Percentiles rank a stretch among this genome's conserved stretches.
Conservation (phyloP, 92 coral and sea anemone genomes). For the Zoanthus sansibaricus region DNA sequence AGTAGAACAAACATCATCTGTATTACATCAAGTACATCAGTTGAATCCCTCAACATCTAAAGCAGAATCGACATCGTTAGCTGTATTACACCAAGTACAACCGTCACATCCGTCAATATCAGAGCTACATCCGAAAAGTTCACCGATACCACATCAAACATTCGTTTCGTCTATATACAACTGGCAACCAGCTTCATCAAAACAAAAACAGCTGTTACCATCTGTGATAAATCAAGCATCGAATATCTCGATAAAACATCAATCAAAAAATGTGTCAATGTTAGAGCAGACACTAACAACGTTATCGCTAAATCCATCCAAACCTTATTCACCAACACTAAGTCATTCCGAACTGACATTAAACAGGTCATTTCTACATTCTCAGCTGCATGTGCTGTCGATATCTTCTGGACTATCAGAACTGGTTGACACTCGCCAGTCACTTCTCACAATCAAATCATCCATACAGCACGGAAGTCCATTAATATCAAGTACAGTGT, state of each 20-base stretch:
- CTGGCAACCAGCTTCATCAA: neutral
- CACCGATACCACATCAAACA: neutral
- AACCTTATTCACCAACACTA: neutral
- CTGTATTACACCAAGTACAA: neutral
- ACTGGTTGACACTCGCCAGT: neutral
- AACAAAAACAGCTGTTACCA: neutral
- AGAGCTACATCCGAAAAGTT: neutral
- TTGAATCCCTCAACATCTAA: neutral
- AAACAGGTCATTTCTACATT: neutral
- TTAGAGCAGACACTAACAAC: neutral
- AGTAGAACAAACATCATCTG: neutral
- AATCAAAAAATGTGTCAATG: neutral
- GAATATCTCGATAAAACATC: neutral
- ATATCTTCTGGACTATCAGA: conserved; percentile 4
- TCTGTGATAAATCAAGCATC: neutral
- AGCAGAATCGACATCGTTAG: neutral
- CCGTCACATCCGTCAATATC: neutral
- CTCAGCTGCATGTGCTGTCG: neutral
- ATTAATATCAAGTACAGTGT: neutral
- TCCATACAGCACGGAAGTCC: neutral
- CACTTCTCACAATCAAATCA: neutral
- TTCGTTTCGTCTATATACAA: neutral
- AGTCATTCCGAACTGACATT: neutral
- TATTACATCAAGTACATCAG: neutral
- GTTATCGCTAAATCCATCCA: neutral